These are phyloP conservation scores for Podarcis raffonei DNA, from an alignment of 2,113 vertebrate genomes.

Conservation along the genomic window DNA sequence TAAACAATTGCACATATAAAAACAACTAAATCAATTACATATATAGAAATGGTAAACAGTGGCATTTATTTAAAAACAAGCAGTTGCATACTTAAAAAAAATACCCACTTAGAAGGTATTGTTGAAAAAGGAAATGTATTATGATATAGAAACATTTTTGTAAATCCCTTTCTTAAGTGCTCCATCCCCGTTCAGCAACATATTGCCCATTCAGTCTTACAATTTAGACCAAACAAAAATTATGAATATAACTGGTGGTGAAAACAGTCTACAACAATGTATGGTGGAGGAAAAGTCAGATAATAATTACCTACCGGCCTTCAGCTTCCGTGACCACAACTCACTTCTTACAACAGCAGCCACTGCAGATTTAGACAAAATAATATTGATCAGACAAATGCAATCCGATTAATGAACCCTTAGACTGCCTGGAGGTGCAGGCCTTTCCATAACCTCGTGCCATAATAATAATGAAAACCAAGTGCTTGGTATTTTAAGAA, in stretches of 20 bases:
- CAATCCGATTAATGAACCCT: neutral
- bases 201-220: neutral
- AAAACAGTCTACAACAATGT: neutral
- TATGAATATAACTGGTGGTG: neutral
- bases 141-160: too few species aligned
- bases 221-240: neutral
- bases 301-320: neutral
- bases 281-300: neutral
- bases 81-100: too few species aligned
- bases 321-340: neutral
- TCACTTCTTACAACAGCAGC: neutral
- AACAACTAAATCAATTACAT: too few species aligned
- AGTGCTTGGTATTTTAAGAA: conserved; percentile 25
- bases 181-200: neutral
- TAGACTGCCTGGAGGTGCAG: neutral
- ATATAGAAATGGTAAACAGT: too few species aligned
- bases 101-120: too few species aligned
- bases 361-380: neutral
- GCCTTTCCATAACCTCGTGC: neutral
- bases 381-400: neutral
- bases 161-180: neutral
- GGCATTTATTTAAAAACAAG: too few species aligned
- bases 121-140: too few species aligned
- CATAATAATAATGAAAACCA: neutral
- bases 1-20: too few species aligned